phyloP scores from a whole-genome alignment of 2,888 invertebrate genomes.

The Magallana nippona region DNA sequence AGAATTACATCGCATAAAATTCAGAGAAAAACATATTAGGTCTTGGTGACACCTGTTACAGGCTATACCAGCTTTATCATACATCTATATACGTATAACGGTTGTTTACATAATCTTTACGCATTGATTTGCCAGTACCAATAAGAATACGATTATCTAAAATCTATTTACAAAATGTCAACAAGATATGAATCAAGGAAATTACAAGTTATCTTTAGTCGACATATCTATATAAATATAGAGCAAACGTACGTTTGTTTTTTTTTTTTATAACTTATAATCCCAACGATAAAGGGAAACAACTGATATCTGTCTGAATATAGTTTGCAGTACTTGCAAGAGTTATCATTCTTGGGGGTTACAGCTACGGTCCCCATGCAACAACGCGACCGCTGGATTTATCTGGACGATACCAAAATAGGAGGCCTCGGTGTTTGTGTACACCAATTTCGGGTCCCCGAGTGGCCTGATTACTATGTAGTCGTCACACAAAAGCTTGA shows the following conservation, averaged over 20 bases:
- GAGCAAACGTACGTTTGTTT: background rate
- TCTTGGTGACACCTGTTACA: no score
- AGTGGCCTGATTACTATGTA: conserved; percentile 12
- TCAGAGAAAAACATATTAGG: no score
- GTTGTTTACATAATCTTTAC: no score
- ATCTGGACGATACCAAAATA: conserved; percentile 19
- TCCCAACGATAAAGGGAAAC: background rate
- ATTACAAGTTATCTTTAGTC: no score
- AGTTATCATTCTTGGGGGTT: conserved; percentile 27
- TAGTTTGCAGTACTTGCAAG: background rate
- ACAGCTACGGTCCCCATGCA: conserved; percentile 4
- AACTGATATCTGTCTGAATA: background rate
- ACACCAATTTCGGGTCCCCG: background rate
- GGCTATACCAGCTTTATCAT: no score
- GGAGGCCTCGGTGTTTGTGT: background rate
- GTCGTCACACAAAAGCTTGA: conserved; percentile 37
- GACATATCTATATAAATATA: background rate
- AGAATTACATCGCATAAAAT: no score
- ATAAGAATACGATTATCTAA: no score
- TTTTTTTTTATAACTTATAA: no score
- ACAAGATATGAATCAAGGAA: no score
- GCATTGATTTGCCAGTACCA: no score
- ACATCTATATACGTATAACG: no score
- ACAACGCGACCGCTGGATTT: background rate
- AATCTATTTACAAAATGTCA: no score